These are phyloP conservation scores for Erethizon dorsatum DNA, from an alignment of 2,797 vertebrate genomes.

Conservation along the genomic window DNA sequence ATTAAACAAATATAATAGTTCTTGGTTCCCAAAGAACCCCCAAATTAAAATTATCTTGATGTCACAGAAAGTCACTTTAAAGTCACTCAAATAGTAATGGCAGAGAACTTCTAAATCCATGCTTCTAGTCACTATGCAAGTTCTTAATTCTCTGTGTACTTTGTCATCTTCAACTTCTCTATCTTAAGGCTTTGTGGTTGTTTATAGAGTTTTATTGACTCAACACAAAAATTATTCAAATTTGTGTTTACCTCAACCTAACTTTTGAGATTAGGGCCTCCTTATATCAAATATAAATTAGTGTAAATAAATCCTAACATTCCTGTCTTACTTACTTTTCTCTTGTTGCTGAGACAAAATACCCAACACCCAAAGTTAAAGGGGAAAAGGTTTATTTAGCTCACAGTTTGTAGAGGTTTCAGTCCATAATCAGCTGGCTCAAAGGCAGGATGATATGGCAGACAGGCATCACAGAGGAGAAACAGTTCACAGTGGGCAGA, in stretches of 20 bases:
- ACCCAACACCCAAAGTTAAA: background rate
- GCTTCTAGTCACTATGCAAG: background rate
- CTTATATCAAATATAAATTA: constrained; percentile 6
- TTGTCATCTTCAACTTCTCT: background rate
- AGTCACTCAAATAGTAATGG: background rate
- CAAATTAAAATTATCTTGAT: constrained; percentile 14
- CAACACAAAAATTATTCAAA: constrained; percentile 7
- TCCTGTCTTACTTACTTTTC: background rate
- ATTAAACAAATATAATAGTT: background rate
- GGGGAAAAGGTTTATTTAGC: background rate
- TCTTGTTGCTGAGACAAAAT: background rate
- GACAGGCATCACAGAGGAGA: background rate
- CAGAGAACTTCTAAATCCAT: background rate
- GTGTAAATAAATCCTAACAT: constrained; percentile 28
- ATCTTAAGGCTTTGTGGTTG: background rate
- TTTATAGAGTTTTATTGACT: background rate
- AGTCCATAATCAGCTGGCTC: background rate
- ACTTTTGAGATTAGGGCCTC: background rate
- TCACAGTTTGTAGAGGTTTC: background rate
- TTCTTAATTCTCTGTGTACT: background rate
- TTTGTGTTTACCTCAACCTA: background rate
- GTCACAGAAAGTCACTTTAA: background rate
- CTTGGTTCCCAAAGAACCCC: background rate
- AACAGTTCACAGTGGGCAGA: background rate
- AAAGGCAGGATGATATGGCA: background rate